These are phyloP conservation scores for Polyommatus icarus DNA, from an alignment of 2,888 invertebrate species.

Conservation along the genomic window DNA sequence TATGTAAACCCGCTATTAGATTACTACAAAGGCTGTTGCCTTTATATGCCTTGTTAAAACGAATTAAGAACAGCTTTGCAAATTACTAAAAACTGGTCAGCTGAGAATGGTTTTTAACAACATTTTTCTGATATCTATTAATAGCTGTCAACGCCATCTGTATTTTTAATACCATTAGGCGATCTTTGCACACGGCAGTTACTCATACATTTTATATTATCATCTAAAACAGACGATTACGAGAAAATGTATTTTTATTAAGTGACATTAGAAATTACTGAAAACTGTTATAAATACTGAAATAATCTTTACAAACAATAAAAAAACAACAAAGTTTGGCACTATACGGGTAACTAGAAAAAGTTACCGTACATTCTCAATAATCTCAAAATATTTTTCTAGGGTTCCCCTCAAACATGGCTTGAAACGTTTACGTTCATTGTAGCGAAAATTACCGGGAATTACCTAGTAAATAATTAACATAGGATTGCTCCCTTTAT, in stretches of 20 bases:
- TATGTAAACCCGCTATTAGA: too few species aligned
- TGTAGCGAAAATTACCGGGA: background rate
- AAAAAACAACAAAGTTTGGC: too few species aligned
- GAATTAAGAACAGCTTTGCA: too few species aligned
- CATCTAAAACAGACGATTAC: conserved; percentile 2
- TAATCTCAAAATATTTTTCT: too few species aligned
- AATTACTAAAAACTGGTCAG: too few species aligned
- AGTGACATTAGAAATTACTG: background rate
- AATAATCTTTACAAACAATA: background rate
- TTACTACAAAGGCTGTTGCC: too few species aligned
- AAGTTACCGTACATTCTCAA: too few species aligned
- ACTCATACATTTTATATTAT: background rate
- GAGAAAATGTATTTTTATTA: background rate
- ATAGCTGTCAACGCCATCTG: background rate
- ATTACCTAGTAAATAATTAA: background rate
- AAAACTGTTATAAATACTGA: background rate
- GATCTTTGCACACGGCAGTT: background rate
- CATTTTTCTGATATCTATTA: background rate
- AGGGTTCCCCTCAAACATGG: too few species aligned
- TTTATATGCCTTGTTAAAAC: too few species aligned
- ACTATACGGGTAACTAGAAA: too few species aligned
- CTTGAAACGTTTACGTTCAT: background rate
- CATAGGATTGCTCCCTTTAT: background rate
- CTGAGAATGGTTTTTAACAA: too few species aligned
- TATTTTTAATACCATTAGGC: background rate